phyloP scores from a whole-genome alignment of 64 coral and sea anemone genomes.

The Dendrophyllia cribrosa region DNA sequence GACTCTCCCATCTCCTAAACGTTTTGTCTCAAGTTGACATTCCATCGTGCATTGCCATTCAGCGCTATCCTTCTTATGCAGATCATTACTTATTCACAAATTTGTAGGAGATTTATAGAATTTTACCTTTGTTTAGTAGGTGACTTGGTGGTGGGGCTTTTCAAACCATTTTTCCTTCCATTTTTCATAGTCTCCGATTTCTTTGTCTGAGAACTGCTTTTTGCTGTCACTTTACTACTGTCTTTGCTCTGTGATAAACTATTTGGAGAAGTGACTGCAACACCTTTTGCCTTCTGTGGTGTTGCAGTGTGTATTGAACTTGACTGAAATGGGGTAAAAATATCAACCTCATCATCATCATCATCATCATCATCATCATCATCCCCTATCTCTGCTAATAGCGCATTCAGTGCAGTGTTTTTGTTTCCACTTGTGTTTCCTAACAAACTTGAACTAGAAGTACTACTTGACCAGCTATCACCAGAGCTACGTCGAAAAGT shows the following conservation, averaged over 20 bases:
- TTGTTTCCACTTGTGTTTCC: constrained; percentile 44
- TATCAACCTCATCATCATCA: constrained; percentile 72
- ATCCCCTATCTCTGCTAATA: constrained; percentile 86
- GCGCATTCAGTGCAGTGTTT: constrained; percentile 86
- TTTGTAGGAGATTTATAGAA: no score
- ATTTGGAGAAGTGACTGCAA: neutral
- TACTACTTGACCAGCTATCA: constrained; percentile 85
- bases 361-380: constrained; percentile 92
- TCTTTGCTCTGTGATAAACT: constrained; percentile 1
- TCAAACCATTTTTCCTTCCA: constrained; percentile 37
- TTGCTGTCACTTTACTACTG: constrained; percentile 1
- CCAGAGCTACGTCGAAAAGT: constrained; percentile 88
- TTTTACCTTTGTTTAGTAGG: constrained; percentile 33
- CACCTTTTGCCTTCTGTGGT: neutral
- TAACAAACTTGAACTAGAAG: constrained; percentile 70
- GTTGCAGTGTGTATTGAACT: constrained; percentile 26
- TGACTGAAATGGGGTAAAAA: constrained; percentile 81
- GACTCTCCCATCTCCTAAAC: no score
- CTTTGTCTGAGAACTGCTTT: neutral
- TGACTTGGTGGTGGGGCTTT: constrained; percentile 20
- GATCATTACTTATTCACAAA: no score
- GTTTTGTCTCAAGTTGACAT: no score
- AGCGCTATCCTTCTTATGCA: no score
- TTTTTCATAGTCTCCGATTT: constrained; percentile 5
- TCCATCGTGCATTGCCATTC: no score